Base-by-base conservation (phyloP, 2,888 invertebrate species). In the Eupithecia abbreviata region DNA sequence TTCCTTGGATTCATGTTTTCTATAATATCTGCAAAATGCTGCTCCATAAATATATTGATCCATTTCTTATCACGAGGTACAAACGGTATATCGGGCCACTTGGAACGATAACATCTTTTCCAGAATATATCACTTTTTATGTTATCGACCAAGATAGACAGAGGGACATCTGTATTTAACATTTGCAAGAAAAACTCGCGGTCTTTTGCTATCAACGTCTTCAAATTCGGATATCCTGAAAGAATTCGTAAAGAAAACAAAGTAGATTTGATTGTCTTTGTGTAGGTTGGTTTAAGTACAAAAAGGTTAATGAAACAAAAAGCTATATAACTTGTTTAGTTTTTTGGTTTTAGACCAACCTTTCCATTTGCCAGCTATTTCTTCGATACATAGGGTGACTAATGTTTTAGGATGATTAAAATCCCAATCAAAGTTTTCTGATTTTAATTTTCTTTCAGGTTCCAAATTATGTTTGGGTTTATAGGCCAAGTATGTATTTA, bases 381-480 rank as follows among this genome's bases (percentile, higher is more conserved):
- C 91, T 84, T 92, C 88, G 51, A 96, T 91, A 82, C 96, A 96
- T 69, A 95, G 82, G 12, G 88, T 86, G 12, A 91, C 88, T 62
- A 96, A 90, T 6, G 93, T 82, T 79, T 95, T 95, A 49, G 94
- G 93, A 74, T 94, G 90, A 69, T 93, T 89, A 10, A 80, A 79
- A 84, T 96, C 94, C 96, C 96, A 96, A 45, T 91, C 86, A 81
- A 96, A 95, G 78, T 93, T 83, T 89, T 96, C 96, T 0, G 96
- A 85, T 80, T 93, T 88, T 41, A 96, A 80, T 86, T 90, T 92
- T 81, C 96, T 87, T 62, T 84, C 76, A 4, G 85, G 82, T 88
- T 96, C 96, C 45, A 88, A 88, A 82, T 80, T 87, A 79, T 77
- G 85, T 66, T 73, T 87, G 84, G 91, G 91, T 76, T 91, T 90